Percentiles rank a stretch among this genome's conserved stretches.
phyloP scores from a whole-genome alignment of 2,888 invertebrate genomes.

The Crocallis elinguaria region DNA sequence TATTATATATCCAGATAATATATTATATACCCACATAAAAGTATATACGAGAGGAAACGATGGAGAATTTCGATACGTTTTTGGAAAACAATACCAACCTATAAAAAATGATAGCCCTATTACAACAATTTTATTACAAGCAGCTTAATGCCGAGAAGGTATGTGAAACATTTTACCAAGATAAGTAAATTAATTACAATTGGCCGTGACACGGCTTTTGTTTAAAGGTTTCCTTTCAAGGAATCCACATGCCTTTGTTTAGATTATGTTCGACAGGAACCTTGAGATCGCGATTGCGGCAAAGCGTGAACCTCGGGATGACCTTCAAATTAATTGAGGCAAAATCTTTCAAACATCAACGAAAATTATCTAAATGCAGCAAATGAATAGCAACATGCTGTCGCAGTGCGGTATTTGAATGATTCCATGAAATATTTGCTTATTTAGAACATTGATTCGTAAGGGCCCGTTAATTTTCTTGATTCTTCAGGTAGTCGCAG shows the following conservation, averaged over 20 bases:
- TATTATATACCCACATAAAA: not conserved
- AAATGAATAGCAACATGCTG: slow-evolving; percentile 13
- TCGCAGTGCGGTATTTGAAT: slow-evolving; percentile 15
- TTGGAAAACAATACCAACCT: slow-evolving; percentile 1
- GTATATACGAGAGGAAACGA: not conserved
- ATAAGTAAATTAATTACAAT: slow-evolving; percentile 11
- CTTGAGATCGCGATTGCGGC: slow-evolving; percentile 33
- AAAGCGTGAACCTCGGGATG: slow-evolving; percentile 26
- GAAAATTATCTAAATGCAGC: not conserved
- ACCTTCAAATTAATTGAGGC: slow-evolving; percentile 13
- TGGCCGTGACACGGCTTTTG: slow-evolving; percentile 9
- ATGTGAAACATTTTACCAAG: slow-evolving; percentile 24
- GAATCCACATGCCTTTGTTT: slow-evolving; percentile 35
- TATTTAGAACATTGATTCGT: not conserved
- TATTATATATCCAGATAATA: not conserved
- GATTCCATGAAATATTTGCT: not conserved
- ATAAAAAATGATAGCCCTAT: not conserved
- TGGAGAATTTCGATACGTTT: not conserved
- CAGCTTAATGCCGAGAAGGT: slow-evolving; percentile 23
- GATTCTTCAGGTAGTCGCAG: slow-evolving; percentile 14
- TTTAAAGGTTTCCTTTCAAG: slow-evolving; percentile 32
- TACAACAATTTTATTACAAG: not conserved
- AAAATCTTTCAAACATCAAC: slow-evolving; percentile 7
- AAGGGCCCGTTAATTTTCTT: slow-evolving; percentile 8
- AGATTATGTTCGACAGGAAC: slow-evolving; percentile 38